Evolutionary conservation across 2,888 invertebrate genomes (phyloP), one percentile per base, ranked within the genome.

Genomic region (Apamea epomidion): DNA sequence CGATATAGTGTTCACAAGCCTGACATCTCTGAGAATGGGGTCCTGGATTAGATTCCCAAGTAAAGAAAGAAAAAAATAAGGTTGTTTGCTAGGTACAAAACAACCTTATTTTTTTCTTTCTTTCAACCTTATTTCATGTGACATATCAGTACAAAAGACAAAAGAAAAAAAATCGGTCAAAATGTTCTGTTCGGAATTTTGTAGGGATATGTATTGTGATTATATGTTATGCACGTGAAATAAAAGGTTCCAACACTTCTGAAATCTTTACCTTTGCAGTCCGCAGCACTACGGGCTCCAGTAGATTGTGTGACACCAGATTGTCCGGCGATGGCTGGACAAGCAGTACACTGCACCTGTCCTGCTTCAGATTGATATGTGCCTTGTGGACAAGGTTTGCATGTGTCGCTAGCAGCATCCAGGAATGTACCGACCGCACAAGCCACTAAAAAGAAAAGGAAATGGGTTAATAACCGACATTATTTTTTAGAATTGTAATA

Each of bases 361-460:
- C 99, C 99, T 3, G 98, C 98, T 95, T 99, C 99, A 84, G 99
- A 99, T 95, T 99, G 99, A 94, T 99, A 99, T 0, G 98, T 98
- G 85, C 99, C 99, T 65, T 98, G 97, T 0, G 98, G 98, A 91
- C 99, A 99, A 45, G 98, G 98, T 68, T 98, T 97, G 93, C 99
- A 99, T 32, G 98, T 97, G 91, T 98, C 98, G 82, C 98, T 98
- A 8, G 98, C 97, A 68, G 97, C 97, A 87, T 99, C 98, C 92
- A 98, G 98, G 97, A 97, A 99, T 1, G 99, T 99, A 83, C 99
- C 99, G 85, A 99, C 98, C 29, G 99, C 98, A 94, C 99, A 99
- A 45, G 99, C 98, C 78, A 99, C 98, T 98, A 90, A 92, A 80
- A 54, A 32, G 45, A 51, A 67, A 64, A 29, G 16, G 0, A 29